Conservation (phyloP, 2,888 invertebrate genomes). For the Dasypogon diadema region DNA sequence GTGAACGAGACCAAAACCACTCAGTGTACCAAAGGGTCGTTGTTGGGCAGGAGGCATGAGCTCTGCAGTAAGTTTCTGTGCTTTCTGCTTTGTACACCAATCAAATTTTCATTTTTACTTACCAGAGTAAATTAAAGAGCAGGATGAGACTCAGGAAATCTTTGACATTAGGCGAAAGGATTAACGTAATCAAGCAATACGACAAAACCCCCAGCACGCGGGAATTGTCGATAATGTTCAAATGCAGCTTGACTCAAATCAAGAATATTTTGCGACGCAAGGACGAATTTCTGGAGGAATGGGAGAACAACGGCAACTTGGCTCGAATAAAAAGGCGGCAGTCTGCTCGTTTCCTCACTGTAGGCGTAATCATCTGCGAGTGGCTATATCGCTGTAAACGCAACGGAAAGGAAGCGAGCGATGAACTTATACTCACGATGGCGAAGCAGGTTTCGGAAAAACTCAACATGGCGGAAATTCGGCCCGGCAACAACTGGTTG, state of each 20-base stretch:
- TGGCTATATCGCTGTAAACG: conserved; percentile 30
- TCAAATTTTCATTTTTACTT: background rate
- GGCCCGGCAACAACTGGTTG: conserved; percentile 47
- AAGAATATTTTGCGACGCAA: conserved; percentile 45
- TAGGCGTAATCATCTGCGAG: conserved; percentile 33
- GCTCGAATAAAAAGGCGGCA: conserved; percentile 10
- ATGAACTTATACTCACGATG: background rate
- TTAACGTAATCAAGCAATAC: conserved; percentile 29
- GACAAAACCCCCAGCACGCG: conserved; percentile 4
- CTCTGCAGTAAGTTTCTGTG: conserved; percentile 9
- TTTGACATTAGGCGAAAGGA: conserved; percentile 18
- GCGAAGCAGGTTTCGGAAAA: background rate
- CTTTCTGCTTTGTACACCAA: background rate
- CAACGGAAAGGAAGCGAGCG: background rate
- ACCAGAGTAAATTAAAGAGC: background rate
- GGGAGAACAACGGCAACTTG: conserved; percentile 28
- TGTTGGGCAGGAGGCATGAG: conserved; percentile 8
- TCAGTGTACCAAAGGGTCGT: conserved; percentile 6
- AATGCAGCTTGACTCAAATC: conserved; percentile 38
- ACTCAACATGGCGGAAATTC: conserved; percentile 25
- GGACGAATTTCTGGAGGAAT: conserved; percentile 26
- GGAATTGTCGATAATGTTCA: conserved; percentile 9
- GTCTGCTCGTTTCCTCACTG: background rate
- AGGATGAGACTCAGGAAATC: background rate
- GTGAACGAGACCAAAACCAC: background rate